Evolutionary conservation across 2,113 vertebrate genomes (phyloP), one percentile per base, ranked within the genome.

Genomic region (Sigmodon hispidus): DNA sequence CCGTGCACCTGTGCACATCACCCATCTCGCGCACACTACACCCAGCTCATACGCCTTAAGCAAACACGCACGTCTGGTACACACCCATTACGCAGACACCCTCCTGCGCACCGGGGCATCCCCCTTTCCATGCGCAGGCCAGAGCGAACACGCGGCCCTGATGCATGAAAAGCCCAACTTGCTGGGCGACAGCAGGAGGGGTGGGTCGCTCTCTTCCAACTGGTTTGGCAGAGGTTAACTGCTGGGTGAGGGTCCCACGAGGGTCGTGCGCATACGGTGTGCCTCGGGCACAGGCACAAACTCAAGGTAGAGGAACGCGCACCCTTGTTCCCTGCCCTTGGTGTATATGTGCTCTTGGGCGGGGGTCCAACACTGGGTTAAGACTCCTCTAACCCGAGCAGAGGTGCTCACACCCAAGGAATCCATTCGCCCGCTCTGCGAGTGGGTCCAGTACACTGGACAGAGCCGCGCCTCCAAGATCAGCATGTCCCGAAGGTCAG

Each of bases 401-500:
- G 2, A 31, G 75, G 45, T 6, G 40, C 43, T 75, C 77, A 57
- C 50, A 17, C 48, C 45, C 29, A 22, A 13, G 0, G 13, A 88
- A 57, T 55, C 50, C 84, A 75, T 48, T 6, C 7, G 16, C 73
- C 48, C 65, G 50, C 15, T 73, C 15, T 88, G 80, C 19, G 5
- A 26, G 21, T 43, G 15, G 52, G 69, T 75, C 72, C 10, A 4
- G 24, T 21, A 9, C 17, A 29, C 34, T 43, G 11, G 67, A 75
- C 76, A 86, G n/a, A 69, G 79, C 26, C 76, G 81, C 92, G 93
- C 95, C 92, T 79, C 96, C 55, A 45, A 98, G 96, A 98, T 98
- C 98, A 98, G 98, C 98, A 98, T 98, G 97, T 96, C 98, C 98
- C 98, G 98, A 99, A 99, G 99, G 99, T 99, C 99, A 99, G 98